Conservation (phyloP, 2,113 vertebrate species). For the Zosterops borbonicus region DNA sequence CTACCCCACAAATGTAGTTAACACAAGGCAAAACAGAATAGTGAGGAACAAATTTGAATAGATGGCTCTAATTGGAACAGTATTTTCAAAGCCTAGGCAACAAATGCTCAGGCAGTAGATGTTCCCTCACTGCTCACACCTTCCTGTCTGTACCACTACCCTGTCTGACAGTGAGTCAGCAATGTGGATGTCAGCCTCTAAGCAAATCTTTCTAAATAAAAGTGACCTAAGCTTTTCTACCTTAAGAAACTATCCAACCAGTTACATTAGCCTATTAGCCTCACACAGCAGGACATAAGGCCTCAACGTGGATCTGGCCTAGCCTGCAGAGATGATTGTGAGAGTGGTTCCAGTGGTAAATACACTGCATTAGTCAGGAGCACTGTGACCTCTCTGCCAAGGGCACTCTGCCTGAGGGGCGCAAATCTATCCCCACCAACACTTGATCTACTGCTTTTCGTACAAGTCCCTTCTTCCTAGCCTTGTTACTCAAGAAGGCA, state of each 20-base stretch:
- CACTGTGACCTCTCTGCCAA: background rate
- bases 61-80: background rate
- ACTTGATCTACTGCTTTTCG: background rate
- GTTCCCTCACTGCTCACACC: background rate
- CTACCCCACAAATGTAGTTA: background rate
- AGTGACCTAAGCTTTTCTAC: background rate
- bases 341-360: background rate
- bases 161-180: background rate
- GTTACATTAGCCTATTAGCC: background rate
- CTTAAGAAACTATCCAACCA: background rate
- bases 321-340: background rate
- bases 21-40: constrained; percentile 16
- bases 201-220: background rate
- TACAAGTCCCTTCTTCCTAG: background rate
- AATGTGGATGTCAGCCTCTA: background rate
- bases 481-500: background rate
- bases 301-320: background rate
- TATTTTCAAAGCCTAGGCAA: background rate
- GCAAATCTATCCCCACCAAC: background rate
- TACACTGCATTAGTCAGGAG: accelerated
- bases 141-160: background rate
- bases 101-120: background rate
- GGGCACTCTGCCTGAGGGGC: background rate
- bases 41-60: background rate
- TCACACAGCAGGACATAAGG: background rate